Evolutionary conservation across 1,140 invertebrate species (phyloP).

Genomic region (Penaeus vannamei): DNA sequence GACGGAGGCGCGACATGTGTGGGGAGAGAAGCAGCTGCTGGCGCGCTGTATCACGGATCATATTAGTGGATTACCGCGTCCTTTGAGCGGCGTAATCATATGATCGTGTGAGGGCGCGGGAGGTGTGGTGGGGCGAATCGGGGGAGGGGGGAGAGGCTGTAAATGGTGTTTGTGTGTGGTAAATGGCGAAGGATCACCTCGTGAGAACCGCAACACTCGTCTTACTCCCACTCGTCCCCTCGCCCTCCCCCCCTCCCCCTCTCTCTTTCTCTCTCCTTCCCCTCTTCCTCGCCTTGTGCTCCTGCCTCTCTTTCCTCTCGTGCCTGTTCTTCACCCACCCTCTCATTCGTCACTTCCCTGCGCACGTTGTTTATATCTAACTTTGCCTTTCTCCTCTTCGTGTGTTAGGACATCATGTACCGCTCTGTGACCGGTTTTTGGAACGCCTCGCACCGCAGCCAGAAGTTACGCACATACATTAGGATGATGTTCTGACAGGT

Average conservation of each 20-base stretch:
- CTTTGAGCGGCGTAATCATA: slow-evolving; percentile 30
- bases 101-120: background rate
- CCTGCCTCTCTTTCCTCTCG: background rate
- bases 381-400: background rate
- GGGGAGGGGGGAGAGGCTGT: slow-evolving; percentile 1
- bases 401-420: background rate
- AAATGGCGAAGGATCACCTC: slow-evolving; percentile 43
- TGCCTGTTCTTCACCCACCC: background rate
- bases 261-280: background rate
- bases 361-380: background rate
- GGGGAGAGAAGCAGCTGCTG: background rate
- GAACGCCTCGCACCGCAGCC: no score
- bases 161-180: slow-evolving; percentile 52
- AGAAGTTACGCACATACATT: no score
- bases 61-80: slow-evolving; percentile 16
- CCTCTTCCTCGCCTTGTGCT: background rate
- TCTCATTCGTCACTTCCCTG: background rate
- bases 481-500: no score
- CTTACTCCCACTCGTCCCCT: background rate
- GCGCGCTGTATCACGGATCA: slow-evolving; percentile 26
- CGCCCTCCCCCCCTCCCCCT: background rate
- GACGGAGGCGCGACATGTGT: background rate
- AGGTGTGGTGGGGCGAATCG: background rate
- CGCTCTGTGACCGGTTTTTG: no score
- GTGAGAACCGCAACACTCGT: slow-evolving; percentile 38